Evolutionary conservation across 1,140 invertebrate genomes (phyloP), one percentile per base, ranked within the genome.

Genomic region (Drosophila kepulauana): DNA sequence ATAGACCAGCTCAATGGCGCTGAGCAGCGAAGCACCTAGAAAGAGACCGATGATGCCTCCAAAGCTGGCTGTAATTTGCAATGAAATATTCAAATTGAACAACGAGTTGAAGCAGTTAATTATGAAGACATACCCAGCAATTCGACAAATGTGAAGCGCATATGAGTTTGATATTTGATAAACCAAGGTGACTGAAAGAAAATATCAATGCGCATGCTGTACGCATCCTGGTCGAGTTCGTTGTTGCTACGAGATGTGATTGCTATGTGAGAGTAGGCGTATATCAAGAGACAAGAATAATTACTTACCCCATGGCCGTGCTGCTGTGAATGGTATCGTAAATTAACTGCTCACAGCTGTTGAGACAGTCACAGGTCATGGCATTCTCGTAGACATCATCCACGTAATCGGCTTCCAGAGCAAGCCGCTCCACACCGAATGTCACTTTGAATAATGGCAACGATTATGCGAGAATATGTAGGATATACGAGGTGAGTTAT

Each of bases 1-100:
- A 65, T 93, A 93, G 46, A 91, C 45, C 8, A 93, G 20, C 62
- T 93, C 93, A 10, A 93, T 69, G 3, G 78, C 85, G 57, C 92
- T 93, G 0, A 93, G 79, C 0, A 93, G 64, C 4, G 93, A 93
- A 49, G 90, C 92, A 8, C 93, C 93, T 2, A 93, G 51, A 67
- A 93, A 93, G 0, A 93, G 71, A 0, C 92, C 92, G 43, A 92
- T 91, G 28, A 93, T 88, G 16, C 93, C 92, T 30, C 93, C 93
- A 62, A 93, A 92, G 62, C 80, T 91, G 16, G 90, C 91, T 92
- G 45, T 38, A 25, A 63, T 20, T 28, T 28, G 3, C n/a, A 51
- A 45, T 38, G 16, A 25, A 25, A 51, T 38, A 33, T 33, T 38
- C 15, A 38, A 38, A 38, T 28, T 52, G 35, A 28, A 11, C 1